These are phyloP conservation scores for Zenarchopterus dispar DNA, from an alignment of 2,797 vertebrate genomes.

Conservation along the genomic window DNA sequence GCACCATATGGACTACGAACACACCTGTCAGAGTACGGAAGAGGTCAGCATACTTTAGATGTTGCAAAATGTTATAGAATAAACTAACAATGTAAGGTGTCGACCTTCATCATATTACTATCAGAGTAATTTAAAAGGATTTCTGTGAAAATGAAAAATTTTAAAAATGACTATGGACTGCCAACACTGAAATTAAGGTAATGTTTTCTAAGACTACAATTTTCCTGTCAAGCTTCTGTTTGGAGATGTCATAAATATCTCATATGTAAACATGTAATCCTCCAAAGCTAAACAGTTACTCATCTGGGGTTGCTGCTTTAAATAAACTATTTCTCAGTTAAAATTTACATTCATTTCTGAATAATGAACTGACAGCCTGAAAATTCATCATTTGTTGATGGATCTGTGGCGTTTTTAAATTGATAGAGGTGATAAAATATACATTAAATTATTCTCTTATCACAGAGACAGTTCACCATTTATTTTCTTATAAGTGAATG, in stretches of 20 bases:
- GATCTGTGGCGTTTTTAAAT: too few relatives aligned
- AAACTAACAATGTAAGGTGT: slow-evolving; percentile 26
- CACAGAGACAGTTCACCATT: too few relatives aligned
- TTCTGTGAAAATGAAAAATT: background rate
- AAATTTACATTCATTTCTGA: too few relatives aligned
- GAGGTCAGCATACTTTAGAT: slow-evolving; percentile 26
- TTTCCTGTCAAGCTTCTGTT: slow-evolving; percentile 18
- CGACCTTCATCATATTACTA: slow-evolving; percentile 12
- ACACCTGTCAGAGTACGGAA: slow-evolving; percentile 51
- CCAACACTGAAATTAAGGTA: slow-evolving; percentile 7
- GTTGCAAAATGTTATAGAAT: background rate
- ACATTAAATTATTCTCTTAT: too few relatives aligned
- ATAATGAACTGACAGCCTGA: too few relatives aligned
- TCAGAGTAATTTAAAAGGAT: background rate
- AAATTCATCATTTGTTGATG: too few relatives aligned
- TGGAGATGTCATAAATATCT: slow-evolving; percentile 17
- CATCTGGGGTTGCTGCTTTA: too few relatives aligned
- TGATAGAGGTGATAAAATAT: too few relatives aligned
- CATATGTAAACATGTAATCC: background rate
- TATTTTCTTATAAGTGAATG: too few relatives aligned
- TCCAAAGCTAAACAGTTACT: too few relatives aligned
- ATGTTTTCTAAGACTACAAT: background rate
- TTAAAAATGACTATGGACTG: slow-evolving; percentile 15
- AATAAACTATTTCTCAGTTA: too few relatives aligned
- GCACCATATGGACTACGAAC: slow-evolving; percentile 54